A percentile compares a stretch with the other conserved stretches of the same genome.
Conservation (phyloP, 2,888 invertebrate species). For the Dugesia japonica region DNA sequence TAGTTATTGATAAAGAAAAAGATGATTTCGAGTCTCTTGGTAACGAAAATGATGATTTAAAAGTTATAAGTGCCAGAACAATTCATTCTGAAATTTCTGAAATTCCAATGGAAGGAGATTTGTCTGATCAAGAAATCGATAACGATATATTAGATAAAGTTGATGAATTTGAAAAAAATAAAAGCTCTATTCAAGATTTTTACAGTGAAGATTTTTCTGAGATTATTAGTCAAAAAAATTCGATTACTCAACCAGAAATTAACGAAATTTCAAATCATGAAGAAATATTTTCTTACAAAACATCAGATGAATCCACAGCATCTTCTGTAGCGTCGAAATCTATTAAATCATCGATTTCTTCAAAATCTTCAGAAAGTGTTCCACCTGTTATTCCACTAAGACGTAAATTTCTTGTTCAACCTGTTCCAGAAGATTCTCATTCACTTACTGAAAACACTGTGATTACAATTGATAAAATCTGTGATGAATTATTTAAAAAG, state of each 20-base stretch:
- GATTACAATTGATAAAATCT: neutral
- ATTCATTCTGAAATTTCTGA: conserved; percentile 25
- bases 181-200: neutral
- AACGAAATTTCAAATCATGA: neutral
- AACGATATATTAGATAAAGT: neutral
- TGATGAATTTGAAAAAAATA: neutral
- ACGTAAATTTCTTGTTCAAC: neutral
- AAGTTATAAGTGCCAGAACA: conserved; percentile 1
- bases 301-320: neutral
- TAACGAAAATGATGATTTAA: neutral
- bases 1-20: neutral
- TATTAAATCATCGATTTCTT: neutral
- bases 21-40: neutral
- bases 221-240: neutral
- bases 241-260: neutral
- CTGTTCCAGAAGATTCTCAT: neutral
- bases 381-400: neutral
- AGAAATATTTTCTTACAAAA: neutral
- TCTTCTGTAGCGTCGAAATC: neutral
- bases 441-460: neutral
- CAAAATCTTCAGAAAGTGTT: neutral
- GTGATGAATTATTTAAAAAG: neutral
- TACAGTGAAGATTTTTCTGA: conserved; percentile 15
- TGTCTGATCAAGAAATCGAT: conserved; percentile 4
- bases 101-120: conserved; percentile 17